phyloP scores from a whole-genome alignment of 2,113 vertebrate genomes.

The Peromyscus leucopus region DNA sequence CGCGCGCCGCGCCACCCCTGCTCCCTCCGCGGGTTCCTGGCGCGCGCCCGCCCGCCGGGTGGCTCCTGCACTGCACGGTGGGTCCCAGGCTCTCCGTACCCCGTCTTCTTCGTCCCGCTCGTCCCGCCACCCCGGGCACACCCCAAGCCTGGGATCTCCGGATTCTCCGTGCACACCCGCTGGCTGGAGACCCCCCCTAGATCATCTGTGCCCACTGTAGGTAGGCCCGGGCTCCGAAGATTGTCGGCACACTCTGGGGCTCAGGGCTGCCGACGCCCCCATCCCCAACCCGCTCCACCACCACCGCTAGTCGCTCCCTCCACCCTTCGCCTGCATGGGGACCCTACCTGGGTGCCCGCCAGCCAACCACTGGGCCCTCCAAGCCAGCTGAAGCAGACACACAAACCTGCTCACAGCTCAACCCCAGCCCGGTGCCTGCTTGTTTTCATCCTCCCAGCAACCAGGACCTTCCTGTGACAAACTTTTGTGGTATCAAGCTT shows the following conservation, averaged over 20 bases:
- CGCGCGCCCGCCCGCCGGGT: neutral
- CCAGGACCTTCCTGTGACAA: neutral
- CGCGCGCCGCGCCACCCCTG: neutral
- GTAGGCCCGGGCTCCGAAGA: neutral
- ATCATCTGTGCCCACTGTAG: neutral
- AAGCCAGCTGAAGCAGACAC: neutral
- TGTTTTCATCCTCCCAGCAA: rapidly evolving
- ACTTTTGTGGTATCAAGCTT: neutral
- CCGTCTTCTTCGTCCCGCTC: rapidly evolving
- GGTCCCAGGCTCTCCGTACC: rapidly evolving
- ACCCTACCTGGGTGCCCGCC: rapidly evolving
- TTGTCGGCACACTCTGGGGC: neutral
- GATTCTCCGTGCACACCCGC: neutral
- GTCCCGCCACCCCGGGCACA: neutral
- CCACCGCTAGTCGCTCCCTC: rapidly evolving
- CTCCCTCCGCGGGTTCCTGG: neutral
- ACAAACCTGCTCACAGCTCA: neutral
- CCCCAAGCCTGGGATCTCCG: neutral
- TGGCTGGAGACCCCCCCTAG: neutral
- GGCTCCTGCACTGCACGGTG: rapidly evolving
- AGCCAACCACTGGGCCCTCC: neutral
- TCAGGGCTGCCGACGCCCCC: neutral
- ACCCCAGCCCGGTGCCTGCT: rapidly evolving
- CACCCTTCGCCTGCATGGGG: rapidly evolving
- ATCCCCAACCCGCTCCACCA: too few relatives aligned